Percentiles rank a stretch among this genome's conserved stretches.
phyloP scores from a whole-genome alignment of 2,888 invertebrate genomes.

The Sipha maydis region DNA sequence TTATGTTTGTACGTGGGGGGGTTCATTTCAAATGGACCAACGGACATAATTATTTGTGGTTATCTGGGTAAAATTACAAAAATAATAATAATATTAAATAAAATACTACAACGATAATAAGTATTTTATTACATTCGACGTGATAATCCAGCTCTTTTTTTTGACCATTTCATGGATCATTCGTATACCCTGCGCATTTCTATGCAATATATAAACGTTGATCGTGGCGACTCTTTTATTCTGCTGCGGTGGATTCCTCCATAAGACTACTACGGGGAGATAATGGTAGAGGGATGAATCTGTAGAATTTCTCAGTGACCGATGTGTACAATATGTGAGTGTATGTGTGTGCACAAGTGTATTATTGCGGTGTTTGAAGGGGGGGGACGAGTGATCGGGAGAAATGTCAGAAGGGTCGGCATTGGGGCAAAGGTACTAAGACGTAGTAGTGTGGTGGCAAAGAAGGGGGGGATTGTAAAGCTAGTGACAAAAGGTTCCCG shows the following conservation, averaged over 20 bases:
- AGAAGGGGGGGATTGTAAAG: background rate
- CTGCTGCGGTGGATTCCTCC: background rate
- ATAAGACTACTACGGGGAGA: background rate
- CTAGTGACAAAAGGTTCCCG: constrained; percentile 60
- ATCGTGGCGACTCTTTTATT: constrained; percentile 41
- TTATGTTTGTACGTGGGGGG: too few relatives aligned
- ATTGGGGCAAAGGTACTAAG: background rate
- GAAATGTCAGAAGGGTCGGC: constrained; percentile 26
- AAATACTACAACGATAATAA: too few relatives aligned
- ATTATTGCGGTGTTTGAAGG: background rate
- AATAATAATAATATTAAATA: too few relatives aligned
- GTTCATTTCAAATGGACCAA: too few relatives aligned
- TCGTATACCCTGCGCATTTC: too few relatives aligned
- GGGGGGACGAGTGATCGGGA: background rate
- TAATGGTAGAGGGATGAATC: background rate
- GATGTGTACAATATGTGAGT: too few relatives aligned
- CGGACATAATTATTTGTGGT: too few relatives aligned
- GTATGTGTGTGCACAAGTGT: background rate
- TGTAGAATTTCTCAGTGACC: constrained; percentile 26
- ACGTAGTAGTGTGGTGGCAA: background rate
- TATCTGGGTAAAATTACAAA: too few relatives aligned
- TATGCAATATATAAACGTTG: background rate
- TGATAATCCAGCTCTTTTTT: too few relatives aligned
- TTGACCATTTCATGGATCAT: too few relatives aligned
- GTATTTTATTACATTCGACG: too few relatives aligned